A percentile compares a stretch with the other conserved stretches of the same genome.
These are phyloP conservation scores for Samia ricini DNA, from an alignment of 1,140 invertebrate species.

Conservation along the genomic window DNA sequence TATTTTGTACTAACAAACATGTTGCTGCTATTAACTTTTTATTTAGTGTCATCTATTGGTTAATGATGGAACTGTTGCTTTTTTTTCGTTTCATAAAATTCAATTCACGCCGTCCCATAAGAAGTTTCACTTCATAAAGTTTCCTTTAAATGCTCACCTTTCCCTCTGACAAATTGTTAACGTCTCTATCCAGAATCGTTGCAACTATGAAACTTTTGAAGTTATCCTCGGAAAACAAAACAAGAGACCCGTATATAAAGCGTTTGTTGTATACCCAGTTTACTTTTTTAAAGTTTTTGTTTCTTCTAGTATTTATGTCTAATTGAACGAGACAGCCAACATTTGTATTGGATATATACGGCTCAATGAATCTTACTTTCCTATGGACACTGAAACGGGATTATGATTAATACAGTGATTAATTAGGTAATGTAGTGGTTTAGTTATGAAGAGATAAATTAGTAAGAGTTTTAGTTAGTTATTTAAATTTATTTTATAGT, in stretches of 20 bases:
- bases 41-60: too few species aligned
- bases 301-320: slow-evolving; percentile 32
- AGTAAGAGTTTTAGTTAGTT: too few species aligned
- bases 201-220: slow-evolving; percentile 84
- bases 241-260: slow-evolving; percentile 85
- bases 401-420: background rate
- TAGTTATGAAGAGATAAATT: too few species aligned
- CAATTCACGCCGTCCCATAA: too few species aligned
- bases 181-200: slow-evolving; percentile 80
- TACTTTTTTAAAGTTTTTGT: slow-evolving; percentile 37
- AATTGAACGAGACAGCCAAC: slow-evolving; percentile 47
- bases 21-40: too few species aligned
- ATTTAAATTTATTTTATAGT: too few species aligned
- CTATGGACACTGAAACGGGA: slow-evolving; percentile 39
- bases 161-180: slow-evolving; percentile 66
- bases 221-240: slow-evolving; percentile 83
- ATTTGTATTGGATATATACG: slow-evolving; percentile 43
- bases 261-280: slow-evolving; percentile 71
- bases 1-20: too few species aligned
- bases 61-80: too few species aligned
- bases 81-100: too few species aligned
- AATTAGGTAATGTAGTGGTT: too few species aligned
- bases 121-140: too few species aligned
- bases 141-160: too few species aligned
- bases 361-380: slow-evolving; percentile 47